Conservation (phyloP, 2,113 vertebrate genomes). For the Melanerpes aurifrons region DNA sequence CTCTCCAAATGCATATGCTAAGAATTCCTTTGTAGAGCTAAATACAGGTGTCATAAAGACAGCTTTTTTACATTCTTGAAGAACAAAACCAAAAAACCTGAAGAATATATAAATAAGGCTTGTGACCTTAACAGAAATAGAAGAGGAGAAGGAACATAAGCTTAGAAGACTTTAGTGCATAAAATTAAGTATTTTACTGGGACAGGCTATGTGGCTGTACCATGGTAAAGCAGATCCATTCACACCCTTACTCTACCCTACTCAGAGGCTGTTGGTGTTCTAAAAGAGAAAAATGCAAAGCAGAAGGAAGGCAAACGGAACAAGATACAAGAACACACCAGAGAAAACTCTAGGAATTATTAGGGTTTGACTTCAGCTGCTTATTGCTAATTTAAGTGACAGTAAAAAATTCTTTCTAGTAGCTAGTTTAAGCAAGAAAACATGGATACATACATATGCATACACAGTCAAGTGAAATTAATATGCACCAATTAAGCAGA, state of each 20-base stretch:
- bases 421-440: not conserved
- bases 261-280: not conserved
- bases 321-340: not conserved
- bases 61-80: not conserved
- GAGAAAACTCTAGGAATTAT: not conserved
- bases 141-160: not conserved
- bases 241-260: not conserved
- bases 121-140: not conserved
- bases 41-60: not conserved
- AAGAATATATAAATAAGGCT: not conserved
- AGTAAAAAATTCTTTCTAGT: not conserved
- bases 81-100: not conserved
- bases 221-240: not conserved
- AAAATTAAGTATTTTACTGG: not conserved
- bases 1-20: not conserved
- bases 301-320: not conserved
- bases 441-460: not conserved
- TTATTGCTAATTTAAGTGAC: not conserved
- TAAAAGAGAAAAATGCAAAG: not conserved
- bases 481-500: not conserved
- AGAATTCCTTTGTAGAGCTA: not conserved
- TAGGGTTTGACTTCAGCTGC: not conserved
- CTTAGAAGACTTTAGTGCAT: fast-evolving
- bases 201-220: not conserved
- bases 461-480: not conserved